Conservation (phyloP, 2,888 invertebrate genomes). For the Coelinius sp. region DNA sequence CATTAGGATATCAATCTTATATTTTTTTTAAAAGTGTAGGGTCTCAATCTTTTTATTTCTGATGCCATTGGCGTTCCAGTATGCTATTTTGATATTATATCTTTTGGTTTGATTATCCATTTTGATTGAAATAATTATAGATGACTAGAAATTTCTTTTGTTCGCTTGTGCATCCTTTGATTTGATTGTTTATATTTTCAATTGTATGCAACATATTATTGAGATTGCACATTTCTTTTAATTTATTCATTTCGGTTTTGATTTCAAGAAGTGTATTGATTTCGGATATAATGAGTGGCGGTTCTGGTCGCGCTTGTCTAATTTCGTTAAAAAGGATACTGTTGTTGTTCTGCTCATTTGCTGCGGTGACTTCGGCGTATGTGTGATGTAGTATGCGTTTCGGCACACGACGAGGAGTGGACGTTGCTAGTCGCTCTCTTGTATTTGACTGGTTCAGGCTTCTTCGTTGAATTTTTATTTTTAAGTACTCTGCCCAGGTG, state of each 20-base stretch:
- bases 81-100: background rate
- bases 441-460: too few relatives aligned
- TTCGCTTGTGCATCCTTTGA: background rate
- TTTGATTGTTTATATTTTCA: background rate
- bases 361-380: background rate
- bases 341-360: background rate
- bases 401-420: too few relatives aligned
- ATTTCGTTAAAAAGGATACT: background rate
- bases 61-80: slow-evolving; percentile 17
- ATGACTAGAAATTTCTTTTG: background rate
- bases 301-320: background rate
- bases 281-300: background rate
- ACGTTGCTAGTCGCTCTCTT: too few relatives aligned
- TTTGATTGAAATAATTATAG: background rate
- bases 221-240: background rate
- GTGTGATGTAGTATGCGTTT: too few relatives aligned
- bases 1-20: background rate
- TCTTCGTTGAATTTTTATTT: too few relatives aligned
- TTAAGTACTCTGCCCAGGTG: too few relatives aligned
- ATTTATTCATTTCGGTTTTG: background rate
- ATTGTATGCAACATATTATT: background rate
- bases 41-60: background rate
- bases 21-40: background rate
- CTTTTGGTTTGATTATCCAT: background rate
- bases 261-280: background rate